phyloP scores from a whole-genome alignment of 2,797 vertebrate species.

The Selene dorsalis region DNA sequence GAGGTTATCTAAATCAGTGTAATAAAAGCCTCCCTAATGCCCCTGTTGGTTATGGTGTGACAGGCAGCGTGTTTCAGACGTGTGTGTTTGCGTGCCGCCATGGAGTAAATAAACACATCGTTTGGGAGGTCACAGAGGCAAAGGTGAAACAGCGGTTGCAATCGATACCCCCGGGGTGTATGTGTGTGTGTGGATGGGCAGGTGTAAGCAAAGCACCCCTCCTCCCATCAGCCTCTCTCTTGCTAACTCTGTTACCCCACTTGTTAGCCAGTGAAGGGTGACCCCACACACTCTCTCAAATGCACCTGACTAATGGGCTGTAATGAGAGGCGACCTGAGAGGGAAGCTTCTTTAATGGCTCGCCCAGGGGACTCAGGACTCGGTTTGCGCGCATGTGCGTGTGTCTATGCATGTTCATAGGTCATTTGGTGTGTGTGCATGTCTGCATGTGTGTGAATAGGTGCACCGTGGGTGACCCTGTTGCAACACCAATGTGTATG shows the following conservation, averaged over 20 bases:
- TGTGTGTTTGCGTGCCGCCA: conserved; percentile 49
- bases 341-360: conserved; percentile 88
- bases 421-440: conserved; percentile 46
- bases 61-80: conserved; percentile 36
- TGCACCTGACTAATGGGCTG: conserved; percentile 90
- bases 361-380: conserved; percentile 65
- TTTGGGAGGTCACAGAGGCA: conserved; percentile 93
- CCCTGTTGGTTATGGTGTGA: conserved; percentile 36
- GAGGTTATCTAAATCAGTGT: conserved; percentile 47
- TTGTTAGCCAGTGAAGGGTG: conserved; percentile 77
- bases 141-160: conserved; percentile 95
- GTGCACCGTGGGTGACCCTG: conserved; percentile 85
- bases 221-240: conserved; percentile 42
- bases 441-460: conserved; percentile 55
- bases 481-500: conserved; percentile 86
- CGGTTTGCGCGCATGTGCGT: conserved; percentile 75
- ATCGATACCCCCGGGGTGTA: conserved; percentile 83
- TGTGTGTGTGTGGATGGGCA: conserved; percentile 58
- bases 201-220: conserved; percentile 69
- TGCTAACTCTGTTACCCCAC: conserved; percentile 78
- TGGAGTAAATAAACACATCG: conserved; percentile 85
- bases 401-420: conserved; percentile 62
- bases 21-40: conserved; percentile 27
- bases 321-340: conserved; percentile 92
- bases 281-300: conserved; percentile 69